These are phyloP conservation scores for Ypsolopha sequella DNA, from an alignment of 2,888 invertebrate species.

Conservation along the genomic window DNA sequence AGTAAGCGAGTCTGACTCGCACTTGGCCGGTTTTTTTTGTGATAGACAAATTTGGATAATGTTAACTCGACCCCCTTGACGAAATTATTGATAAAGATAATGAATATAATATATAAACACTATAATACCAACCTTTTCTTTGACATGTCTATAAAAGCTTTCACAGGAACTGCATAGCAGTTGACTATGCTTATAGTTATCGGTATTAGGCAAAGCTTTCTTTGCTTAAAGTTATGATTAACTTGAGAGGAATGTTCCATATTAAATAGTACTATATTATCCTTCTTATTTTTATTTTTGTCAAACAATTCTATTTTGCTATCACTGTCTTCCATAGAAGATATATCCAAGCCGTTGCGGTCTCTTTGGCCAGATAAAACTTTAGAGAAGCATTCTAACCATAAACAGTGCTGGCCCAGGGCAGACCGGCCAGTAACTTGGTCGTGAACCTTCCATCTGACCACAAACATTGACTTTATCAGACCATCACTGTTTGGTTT, in stretches of 20 bases:
- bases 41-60: no score
- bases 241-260: constrained; percentile 70
- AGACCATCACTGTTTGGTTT: constrained; percentile 27
- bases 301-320: constrained; percentile 23
- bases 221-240: constrained; percentile 73
- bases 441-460: constrained; percentile 71
- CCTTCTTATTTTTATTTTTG: constrained; percentile 39
- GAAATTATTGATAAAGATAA: no score
- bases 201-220: constrained; percentile 75
- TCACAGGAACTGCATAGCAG: constrained; percentile 69
- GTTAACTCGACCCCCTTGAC: no score
- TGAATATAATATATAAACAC: not conserved
- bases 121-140: constrained; percentile 26
- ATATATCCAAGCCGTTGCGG: constrained; percentile 30
- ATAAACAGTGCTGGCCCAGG: constrained; percentile 78
- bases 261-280: constrained; percentile 69
- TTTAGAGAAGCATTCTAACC: constrained; percentile 71
- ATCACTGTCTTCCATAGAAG: constrained; percentile 43
- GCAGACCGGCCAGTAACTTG: constrained; percentile 66
- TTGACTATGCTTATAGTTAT: constrained; percentile 77
- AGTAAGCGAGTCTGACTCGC: no score
- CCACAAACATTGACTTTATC: constrained; percentile 55
- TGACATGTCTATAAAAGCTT: constrained; percentile 73
- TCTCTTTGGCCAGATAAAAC: constrained; percentile 55
- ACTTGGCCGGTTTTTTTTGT: no score